Evolutionary conservation across 2,888 invertebrate genomes (phyloP), one percentile per base, ranked within the genome.

Genomic region (Drosophila mayaguana): DNA sequence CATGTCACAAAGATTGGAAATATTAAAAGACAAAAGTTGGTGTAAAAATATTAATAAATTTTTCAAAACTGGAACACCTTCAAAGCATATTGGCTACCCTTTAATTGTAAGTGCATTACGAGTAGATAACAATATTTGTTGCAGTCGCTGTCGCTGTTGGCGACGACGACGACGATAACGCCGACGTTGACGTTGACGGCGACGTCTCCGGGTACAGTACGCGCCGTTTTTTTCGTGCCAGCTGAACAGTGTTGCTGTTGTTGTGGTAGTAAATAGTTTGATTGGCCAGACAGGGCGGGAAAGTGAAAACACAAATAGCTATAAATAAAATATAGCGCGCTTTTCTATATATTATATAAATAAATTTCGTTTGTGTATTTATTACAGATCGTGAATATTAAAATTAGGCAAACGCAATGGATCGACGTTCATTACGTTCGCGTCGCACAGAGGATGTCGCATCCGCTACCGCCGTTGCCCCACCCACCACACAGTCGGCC

Each of bases 401-500:
- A 60, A 11, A 56, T 42, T 28, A 25, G 46, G 5, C 18, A 25
- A 55, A 34, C 28, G 9, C 25, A 18, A 86, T 86, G 86, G 86
- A 86, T 28, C 83, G 90, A 57, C 90, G 88, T 45, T 28, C 80
- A 16, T 78, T 86, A 83, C 83, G 88, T 46, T 70, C 86, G 46
- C 81, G 83, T 51, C 80, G 83, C 22, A 25, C 62, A 5, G 88
- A 86, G 12, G 86, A 85, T n/a, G 38, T 55, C 12, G 56, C 61
- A 12, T 32, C 78, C 20, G 20, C 34, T 3, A 18, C 32, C 4
- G 7, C 25, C 1, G 42, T 42, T 6, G 16, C 64, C 25, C 34
- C 34, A 14, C 36, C 51, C 51, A 34, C 36, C 5, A n/a, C 40
- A 40, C 40, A 40, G n/a, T 8, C 40, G n/a, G 8, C 18, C 28